These are phyloP conservation scores for Phengaris arion DNA, from an alignment of 2,888 invertebrate genomes.

Conservation along the genomic window DNA sequence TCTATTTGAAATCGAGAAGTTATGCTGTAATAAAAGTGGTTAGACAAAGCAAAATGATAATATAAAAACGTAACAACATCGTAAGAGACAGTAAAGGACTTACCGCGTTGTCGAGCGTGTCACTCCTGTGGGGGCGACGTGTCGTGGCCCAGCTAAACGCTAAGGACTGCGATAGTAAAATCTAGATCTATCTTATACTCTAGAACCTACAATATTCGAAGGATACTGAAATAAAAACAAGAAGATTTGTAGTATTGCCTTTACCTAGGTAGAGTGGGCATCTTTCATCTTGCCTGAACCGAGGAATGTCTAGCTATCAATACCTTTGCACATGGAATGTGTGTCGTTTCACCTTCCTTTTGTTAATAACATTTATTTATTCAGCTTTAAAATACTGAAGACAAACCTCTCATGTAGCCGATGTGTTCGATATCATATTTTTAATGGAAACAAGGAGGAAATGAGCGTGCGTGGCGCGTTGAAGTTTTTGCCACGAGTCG, in stretches of 20 bases:
- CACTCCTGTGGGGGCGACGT: constrained; percentile 52
- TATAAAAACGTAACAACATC: constrained; percentile 34
- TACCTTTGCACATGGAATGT: too few species aligned
- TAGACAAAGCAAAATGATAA: constrained; percentile 29
- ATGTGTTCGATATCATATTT: constrained; percentile 37
- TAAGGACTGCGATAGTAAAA: constrained; percentile 48
- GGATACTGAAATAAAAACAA: background rate
- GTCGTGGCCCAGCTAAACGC: constrained; percentile 58
- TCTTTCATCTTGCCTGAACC: background rate
- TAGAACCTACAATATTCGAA: background rate
- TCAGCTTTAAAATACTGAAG: background rate
- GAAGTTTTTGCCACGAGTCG: constrained; percentile 60
- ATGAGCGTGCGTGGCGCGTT: constrained; percentile 48
- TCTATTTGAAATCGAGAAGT: constrained; percentile 34
- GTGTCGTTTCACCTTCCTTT: too few species aligned
- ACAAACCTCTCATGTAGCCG: constrained; percentile 21
- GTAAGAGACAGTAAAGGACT: constrained; percentile 34
- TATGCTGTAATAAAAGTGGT: constrained; percentile 33
- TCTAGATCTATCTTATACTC: constrained; percentile 5
- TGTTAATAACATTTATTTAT: background rate
- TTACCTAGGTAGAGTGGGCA: background rate
- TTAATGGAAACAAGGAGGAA: constrained; percentile 48
- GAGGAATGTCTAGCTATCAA: too few species aligned
- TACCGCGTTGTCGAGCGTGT: constrained; percentile 52
- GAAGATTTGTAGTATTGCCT: constrained; percentile 3